phyloP scores from a whole-genome alignment of 2,888 invertebrate species.

The Esperia sulphurella region DNA sequence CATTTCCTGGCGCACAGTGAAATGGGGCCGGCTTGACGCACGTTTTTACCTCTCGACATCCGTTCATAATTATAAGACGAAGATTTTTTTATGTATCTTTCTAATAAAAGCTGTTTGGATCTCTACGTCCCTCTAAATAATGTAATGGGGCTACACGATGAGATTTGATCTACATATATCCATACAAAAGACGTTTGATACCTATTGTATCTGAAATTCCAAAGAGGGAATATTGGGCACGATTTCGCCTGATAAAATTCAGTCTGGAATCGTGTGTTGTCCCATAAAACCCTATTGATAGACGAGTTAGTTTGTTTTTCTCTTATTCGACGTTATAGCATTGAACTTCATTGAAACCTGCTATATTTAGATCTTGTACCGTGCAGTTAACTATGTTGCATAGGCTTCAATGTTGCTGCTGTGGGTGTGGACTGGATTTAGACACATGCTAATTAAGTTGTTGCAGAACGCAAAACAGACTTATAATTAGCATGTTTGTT shows the following conservation, averaged over 20 bases:
- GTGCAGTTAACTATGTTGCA: constrained; percentile 1
- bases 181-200: too few relatives aligned
- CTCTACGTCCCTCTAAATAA: not conserved
- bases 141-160: too few relatives aligned
- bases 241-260: too few relatives aligned
- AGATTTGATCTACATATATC: too few relatives aligned
- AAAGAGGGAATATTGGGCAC: too few relatives aligned
- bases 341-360: constrained; percentile 10
- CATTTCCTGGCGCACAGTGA: constrained; percentile 68
- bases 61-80: constrained; percentile 49
- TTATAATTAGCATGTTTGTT: not conserved
- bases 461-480: constrained; percentile 3
- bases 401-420: constrained; percentile 3
- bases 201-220: too few relatives aligned
- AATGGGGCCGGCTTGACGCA: constrained; percentile 70
- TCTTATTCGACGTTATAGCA: constrained; percentile 2
- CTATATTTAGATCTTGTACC: constrained; percentile 2
- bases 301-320: not conserved
- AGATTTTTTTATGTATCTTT: constrained; percentile 39
- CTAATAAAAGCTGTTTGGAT: constrained; percentile 23
- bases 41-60: constrained; percentile 61
- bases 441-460: constrained; percentile 8
- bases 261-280: too few relatives aligned
- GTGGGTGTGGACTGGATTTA: constrained; percentile 3
- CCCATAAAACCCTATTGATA: not conserved